Base-by-base conservation (phyloP, 2,113 vertebrate genomes). In the Suricata suricatta region DNA sequence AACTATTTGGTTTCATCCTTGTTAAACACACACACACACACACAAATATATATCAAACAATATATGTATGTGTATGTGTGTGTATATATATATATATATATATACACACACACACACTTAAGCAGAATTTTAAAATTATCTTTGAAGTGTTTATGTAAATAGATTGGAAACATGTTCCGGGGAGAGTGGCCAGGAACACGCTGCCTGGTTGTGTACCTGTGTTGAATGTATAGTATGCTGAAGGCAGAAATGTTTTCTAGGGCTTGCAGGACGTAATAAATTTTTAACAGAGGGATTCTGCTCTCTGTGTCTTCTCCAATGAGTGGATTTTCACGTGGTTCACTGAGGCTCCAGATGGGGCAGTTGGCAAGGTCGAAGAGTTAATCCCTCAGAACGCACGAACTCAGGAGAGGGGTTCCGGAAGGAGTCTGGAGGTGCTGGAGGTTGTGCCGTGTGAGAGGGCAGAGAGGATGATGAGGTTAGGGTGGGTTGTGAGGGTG, bases 1-100 rank as follows among this genome's bases (percentile, higher is more conserved):
- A 96, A 96, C 89, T 95, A 60, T 97, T 96, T 88, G 60, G 80
- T 96, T 98, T 98, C 86, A 98, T 97, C 97, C 60, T 97, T 97
- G 79, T 96, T 96, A 76, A 97, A 96, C 23, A 38, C n/a, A 50
- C 41, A 44, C 38, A 76, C 13, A 19, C 16, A 35, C 68, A 21
- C n/a, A 35, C 17, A 10, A 16, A 50, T 2, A 15, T 50, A 50
- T 50, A 50, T 50, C 50, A 13, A 12, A 50, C 50, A 50, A 50
- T 29, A 69, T 14, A 35, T 12, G 2, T n/a, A 1, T 11, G 15
- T 41, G 0, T 60, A 14, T 54, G 10, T 79, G 0, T 35, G 8
- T 13, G 13, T 0, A 5, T n/a, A 41, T 17, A 52, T 92, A 72
- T 38, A 95, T n/a, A n/a, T n/a, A n/a, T n/a, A n/a, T n/a, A n/a